These are phyloP conservation scores for Eupsittula cactorum DNA, from an alignment of 2,113 vertebrate species.

Conservation along the genomic window DNA sequence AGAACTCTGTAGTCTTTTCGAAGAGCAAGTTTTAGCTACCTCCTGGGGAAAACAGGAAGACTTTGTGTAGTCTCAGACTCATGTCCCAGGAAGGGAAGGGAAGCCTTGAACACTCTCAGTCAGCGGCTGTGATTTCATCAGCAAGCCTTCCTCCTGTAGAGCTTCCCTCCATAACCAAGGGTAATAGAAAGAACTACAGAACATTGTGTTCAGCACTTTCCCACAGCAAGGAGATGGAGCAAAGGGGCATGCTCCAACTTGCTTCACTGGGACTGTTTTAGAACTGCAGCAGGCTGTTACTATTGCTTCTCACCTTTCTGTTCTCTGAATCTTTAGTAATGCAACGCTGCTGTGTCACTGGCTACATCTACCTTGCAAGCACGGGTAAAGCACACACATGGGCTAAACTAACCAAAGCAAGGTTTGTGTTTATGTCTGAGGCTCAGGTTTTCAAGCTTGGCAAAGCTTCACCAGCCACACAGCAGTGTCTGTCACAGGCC, in stretches of 20 bases:
- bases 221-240: not conserved
- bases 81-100: not conserved
- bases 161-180: not conserved
- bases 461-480: not conserved
- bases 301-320: not conserved
- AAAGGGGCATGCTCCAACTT: not conserved
- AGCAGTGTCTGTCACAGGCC: not conserved
- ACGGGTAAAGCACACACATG: accelerated
- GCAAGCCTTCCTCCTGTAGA: not conserved
- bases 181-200: not conserved
- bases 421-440: not conserved
- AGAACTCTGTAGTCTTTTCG: not conserved
- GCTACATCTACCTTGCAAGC: not conserved
- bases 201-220: slow-evolving; percentile 13
- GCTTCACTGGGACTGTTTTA: not conserved
- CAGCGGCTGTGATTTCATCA: not conserved
- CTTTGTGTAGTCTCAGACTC: not conserved
- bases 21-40: not conserved
- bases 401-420: not conserved
- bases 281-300: not conserved
- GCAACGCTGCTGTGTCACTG: not conserved
- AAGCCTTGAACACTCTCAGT: not conserved
- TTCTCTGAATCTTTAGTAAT: not conserved
- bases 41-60: not conserved
- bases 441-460: not conserved